phyloP scores from a whole-genome alignment of 2,113 vertebrate species.

The Oryzias woworae region DNA sequence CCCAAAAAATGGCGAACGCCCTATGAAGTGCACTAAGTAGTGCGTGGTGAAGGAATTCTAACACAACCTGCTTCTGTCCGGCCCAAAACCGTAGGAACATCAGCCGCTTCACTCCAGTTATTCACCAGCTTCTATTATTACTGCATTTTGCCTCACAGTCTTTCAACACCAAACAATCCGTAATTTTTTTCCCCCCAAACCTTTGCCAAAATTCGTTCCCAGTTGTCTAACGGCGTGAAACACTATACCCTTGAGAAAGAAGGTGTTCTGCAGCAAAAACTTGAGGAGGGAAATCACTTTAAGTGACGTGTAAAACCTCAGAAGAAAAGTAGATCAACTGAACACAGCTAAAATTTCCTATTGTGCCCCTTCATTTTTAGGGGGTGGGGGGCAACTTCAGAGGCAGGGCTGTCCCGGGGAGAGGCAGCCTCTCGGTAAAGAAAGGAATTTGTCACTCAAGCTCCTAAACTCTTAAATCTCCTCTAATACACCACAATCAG shows the following conservation, averaged over 20 bases:
- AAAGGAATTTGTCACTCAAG: slow-evolving; percentile 71
- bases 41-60: too few species aligned
- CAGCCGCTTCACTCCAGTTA: slow-evolving; percentile 24
- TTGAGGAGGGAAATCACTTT: slow-evolving; percentile 61
- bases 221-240: slow-evolving; percentile 50
- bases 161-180: slow-evolving; percentile 23
- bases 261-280: slow-evolving; percentile 49
- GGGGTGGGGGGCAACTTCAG: slow-evolving; percentile 49
- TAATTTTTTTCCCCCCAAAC: background rate
- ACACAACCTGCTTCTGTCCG: too few species aligned
- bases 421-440: slow-evolving; percentile 55
- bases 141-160: slow-evolving; percentile 3
- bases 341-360: slow-evolving; percentile 75
- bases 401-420: slow-evolving; percentile 43
- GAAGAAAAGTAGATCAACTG: slow-evolving; percentile 69
- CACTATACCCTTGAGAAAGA: slow-evolving; percentile 73
- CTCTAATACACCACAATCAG: slow-evolving; percentile 62
- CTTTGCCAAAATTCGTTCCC: slow-evolving; percentile 6
- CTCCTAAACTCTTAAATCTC: slow-evolving; percentile 63
- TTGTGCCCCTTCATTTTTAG: slow-evolving; percentile 65
- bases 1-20: too few species aligned
- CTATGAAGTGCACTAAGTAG: too few species aligned
- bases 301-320: slow-evolving; percentile 72
- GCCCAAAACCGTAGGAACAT: slow-evolving; percentile 1
- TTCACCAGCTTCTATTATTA: slow-evolving; percentile 31